Percentiles rank a stretch among this genome's conserved stretches.
Evolutionary conservation across 1,140 invertebrate species (phyloP).

Genomic region (Drosophila saltans): DNA sequence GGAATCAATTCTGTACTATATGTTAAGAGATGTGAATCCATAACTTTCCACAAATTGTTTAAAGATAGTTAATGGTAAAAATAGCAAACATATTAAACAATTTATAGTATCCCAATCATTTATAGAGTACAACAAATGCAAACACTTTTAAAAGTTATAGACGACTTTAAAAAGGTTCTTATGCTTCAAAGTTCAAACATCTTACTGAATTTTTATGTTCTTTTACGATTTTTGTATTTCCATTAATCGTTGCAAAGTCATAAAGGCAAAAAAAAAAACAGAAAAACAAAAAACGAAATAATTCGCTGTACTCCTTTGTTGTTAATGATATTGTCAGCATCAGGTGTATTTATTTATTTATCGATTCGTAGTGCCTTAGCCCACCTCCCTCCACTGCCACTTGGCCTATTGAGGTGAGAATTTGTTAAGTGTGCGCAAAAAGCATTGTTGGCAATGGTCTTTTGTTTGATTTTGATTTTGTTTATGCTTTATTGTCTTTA

Average conservation of each 20-base stretch:
- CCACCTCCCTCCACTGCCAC: constrained; percentile 31
- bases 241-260: constrained; percentile 72
- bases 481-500: constrained; percentile 44
- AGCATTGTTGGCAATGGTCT: constrained; percentile 24
- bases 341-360: constrained; percentile 56
- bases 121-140: constrained; percentile 9
- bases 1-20: too few relatives aligned
- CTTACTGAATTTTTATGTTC: constrained; percentile 47
- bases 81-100: background rate
- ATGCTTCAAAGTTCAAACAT: constrained; percentile 45
- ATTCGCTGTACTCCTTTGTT: constrained; percentile 51
- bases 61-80: background rate
- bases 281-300: constrained; percentile 6
- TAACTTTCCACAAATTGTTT: too few relatives aligned
- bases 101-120: background rate
- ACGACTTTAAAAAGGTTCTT: background rate
- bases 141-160: constrained; percentile 3
- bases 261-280: constrained; percentile 46
- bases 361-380: constrained; percentile 30
- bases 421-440: constrained; percentile 17
- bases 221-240: constrained; percentile 34
- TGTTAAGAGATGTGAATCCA: too few relatives aligned
- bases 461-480: constrained; percentile 38
- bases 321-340: constrained; percentile 70
- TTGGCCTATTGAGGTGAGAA: constrained; percentile 27